phyloP scores from a whole-genome alignment of 2,888 invertebrate species.

The Dusona sp. region DNA sequence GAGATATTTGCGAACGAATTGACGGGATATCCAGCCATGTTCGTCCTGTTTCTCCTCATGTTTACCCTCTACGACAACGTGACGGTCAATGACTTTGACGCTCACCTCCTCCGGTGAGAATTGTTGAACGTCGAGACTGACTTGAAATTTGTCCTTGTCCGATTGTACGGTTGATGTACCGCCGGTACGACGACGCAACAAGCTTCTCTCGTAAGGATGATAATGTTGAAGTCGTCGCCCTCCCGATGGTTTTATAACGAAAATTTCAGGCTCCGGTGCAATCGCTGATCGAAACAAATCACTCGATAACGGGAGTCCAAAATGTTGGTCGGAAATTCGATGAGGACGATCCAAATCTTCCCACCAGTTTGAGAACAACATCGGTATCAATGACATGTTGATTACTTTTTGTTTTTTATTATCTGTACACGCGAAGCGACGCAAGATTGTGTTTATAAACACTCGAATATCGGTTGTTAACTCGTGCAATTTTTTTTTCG shows the following conservation, averaged over 20 bases:
- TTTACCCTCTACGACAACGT: slow-evolving; percentile 90
- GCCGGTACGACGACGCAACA: slow-evolving; percentile 84
- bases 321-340: slow-evolving; percentile 92
- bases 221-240: slow-evolving; percentile 52
- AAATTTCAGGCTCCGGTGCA: slow-evolving; percentile 57
- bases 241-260: slow-evolving; percentile 62
- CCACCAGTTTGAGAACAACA: slow-evolving; percentile 94
- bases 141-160: slow-evolving; percentile 89
- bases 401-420: not conserved
- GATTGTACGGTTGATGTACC: slow-evolving; percentile 87
- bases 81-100: slow-evolving; percentile 89
- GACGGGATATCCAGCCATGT: slow-evolving; percentile 92
- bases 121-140: slow-evolving; percentile 92
- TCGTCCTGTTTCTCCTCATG: slow-evolving; percentile 92
- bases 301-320: slow-evolving; percentile 91
- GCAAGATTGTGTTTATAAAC: slow-evolving; percentile 16
- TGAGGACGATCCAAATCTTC: slow-evolving; percentile 90
- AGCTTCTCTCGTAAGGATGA: slow-evolving; percentile 69
- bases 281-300: slow-evolving; percentile 86
- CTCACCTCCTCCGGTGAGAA: slow-evolving; percentile 85
- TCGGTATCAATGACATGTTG: slow-evolving; percentile 89
- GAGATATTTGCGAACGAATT: slow-evolving; percentile 90
- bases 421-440: not conserved
- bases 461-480: slow-evolving; percentile 28
- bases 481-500: slow-evolving; percentile 31